Evolutionary conservation across 1,140 invertebrate species (phyloP), one percentile per base, ranked within the genome.

Genomic region (Scaptomyza montana): DNA sequence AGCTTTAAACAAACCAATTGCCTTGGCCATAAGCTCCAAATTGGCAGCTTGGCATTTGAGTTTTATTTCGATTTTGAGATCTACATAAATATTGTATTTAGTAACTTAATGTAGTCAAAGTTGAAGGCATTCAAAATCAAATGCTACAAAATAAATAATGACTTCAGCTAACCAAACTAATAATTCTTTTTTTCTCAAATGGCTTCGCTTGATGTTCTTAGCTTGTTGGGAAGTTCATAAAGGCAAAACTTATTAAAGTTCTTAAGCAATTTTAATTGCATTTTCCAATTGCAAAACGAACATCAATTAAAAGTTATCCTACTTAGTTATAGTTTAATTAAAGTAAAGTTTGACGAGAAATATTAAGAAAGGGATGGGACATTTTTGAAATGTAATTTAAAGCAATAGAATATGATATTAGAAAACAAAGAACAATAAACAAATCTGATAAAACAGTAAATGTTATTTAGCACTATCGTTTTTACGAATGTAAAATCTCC

Each of bases 281-380:
- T 78, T 85, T 84, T 64, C 70, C 68, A 65, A 85, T 75, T 78
- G 80, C 74, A 59, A 25, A 82, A 73, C 65, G 60, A 77, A 67
- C 21, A 50, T 74, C 74, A 69, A 86, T 86, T 85, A 80, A 85
- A 85, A 85, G 50, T 80, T 69, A 76, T 72, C 63, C 54, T 47
- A 39, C 36, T 62, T 47, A 39, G 28, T 30, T 59, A 33, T 28
- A 10, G 36, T 21, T 55, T 55, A 36, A 41, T 41, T 3, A 49
- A 53, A 51, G 49, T 12, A 13, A 12, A 33, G 10, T 39, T 39
- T 46, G 45, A 46, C 16, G 16, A 46, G 16, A 46, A 47, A 8
- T 5, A 57, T 56, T 39, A 28, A 2, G 21, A 25, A 30, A 43
- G 19, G 30, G 6, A 21, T 56, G 41, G 21, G 30, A 30, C 5